Evolutionary conservation across 92 coral and sea anemone genomes (phyloP), one percentile per base, ranked within the genome.

Genomic region (Porites evermanni): DNA sequence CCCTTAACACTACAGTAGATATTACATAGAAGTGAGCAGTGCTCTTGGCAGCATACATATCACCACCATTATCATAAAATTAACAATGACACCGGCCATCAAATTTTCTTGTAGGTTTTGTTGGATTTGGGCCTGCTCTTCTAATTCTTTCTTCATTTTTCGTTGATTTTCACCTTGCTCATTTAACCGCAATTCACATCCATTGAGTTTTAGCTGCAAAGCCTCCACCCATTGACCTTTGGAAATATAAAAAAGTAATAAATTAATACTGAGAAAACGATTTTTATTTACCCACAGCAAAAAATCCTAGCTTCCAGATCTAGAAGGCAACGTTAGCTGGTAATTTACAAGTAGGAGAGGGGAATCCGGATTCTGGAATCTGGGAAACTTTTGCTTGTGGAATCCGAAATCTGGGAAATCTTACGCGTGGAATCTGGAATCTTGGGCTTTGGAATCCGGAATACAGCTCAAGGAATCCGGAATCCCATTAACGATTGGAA

Each of bases 31-130:
- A 2, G 78, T 59, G 8, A 81, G 24, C 2, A 81, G 69, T 6
- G 86, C 58, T 81, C 78, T 81, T 32, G 86, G 86, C 75, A 81
- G 2, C 86, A 81, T 38, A 24, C 77, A 70, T 18, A 81, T 81
- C 77, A 81, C 38, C 70, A 81, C 78, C 70, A 81, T 23, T 9
- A 81, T 70, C 60, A 81, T 78, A 70, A 81, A 81, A 54, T 78
- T 78, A 68, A 81, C 86, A 18, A 81, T 70, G 12, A 81, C 32
- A 18, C 78, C 86, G 47, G 86, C 86, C 20, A 81, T 12, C 69
- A 81, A 56, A 78, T 81, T 81, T 12, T 81, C 86, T n/a, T 70
- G 86, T n/a, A 70, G 78, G 20, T 81, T 71, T 50, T 70, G 70
- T 14, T 81, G 69, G 11, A 72, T 8, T 24, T 81, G 78, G 59